Percentiles rank a stretch among this genome's conserved stretches.
Evolutionary conservation across 2,797 vertebrate species (phyloP).

Genomic region (Macropodus opercularis): DNA sequence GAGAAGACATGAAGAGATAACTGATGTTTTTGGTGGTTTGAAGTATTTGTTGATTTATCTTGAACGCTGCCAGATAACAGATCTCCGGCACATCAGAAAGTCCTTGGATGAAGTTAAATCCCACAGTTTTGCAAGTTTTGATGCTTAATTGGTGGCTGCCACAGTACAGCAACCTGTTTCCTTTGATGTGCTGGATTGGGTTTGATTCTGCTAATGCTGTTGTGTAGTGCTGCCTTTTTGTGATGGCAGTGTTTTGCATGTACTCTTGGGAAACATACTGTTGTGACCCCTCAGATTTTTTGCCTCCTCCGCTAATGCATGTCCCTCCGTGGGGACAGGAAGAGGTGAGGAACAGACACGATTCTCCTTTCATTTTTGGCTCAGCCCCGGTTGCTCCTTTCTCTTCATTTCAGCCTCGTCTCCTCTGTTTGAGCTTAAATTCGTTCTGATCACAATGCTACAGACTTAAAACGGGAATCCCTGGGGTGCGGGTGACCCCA

Average conservation of each 20-base stretch:
- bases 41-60: constrained; percentile 36
- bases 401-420: constrained; percentile 40
- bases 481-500: constrained; percentile 57
- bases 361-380: constrained; percentile 31
- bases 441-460: constrained; percentile 40
- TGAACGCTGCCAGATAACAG: constrained; percentile 4
- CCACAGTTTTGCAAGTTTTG: constrained; percentile 26
- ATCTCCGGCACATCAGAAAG: constrained; percentile 22
- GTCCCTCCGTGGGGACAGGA: constrained; percentile 52
- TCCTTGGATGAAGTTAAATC: constrained; percentile 34
- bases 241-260: constrained; percentile 34
- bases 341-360: constrained; percentile 42
- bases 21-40: constrained; percentile 29
- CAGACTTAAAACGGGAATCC: constrained; percentile 51
- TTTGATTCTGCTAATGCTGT: constrained; percentile 22
- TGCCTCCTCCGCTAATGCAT: constrained; percentile 65
- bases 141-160: constrained; percentile 29
- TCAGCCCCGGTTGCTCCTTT: constrained; percentile 22
- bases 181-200: constrained; percentile 22
- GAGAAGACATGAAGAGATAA: constrained; percentile 19
- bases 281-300: constrained; percentile 46
- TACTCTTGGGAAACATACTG: constrained; percentile 26
- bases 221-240: constrained; percentile 22
- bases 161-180: constrained; percentile 30
- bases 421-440: constrained; percentile 32